Base-by-base conservation (phyloP, 2,888 invertebrate species). In the Myathropa florea region DNA sequence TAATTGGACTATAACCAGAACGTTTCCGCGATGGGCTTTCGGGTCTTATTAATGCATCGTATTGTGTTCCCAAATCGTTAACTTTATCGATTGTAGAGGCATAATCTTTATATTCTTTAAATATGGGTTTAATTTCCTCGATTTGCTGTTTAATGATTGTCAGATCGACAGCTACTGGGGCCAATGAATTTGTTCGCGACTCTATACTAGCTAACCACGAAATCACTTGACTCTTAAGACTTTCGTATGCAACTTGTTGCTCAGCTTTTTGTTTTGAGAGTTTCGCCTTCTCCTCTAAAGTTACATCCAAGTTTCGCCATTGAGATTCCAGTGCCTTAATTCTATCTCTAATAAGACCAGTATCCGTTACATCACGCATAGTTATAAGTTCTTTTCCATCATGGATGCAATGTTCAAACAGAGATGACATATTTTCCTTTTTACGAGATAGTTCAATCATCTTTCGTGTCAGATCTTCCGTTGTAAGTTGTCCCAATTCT, bases 281-380 rank as follows among this genome's bases (percentile, higher is more conserved):
- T 90, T 96, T 96, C 89, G 96, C 96, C 89, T 97, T 97, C 90
- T 98, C 98, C 88, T 97, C 97, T 28, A 98, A 93, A 0, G 96
- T 93, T 21, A 95, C 95, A 90, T 96, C 96, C 89, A 98, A 94
- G 90, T 98, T 97, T 67, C 96, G 95, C 98, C 98, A 98, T 90
- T 96, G 96, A 88, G 95, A 95, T 93, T 98, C 98, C 88, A 98
- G 93, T 2, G 95, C 94, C 93, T 97, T 97, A 90, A 98, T 95
- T 89, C 96, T 95, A 92, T 98, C 98, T 36, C 97, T 94, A 12
- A 97, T 95, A 2, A 95, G 95, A 53, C 95, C 96, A 0, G 97
- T 97, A 91, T 98, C 98, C 0, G 97, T 97, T 61, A 98, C 96
- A 90, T 98, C 98, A 89, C 97, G 97, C 93, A 97, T 96, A 10